Base-by-base conservation (phyloP, 1,140 invertebrate genomes). In the Drosophila bocqueti region DNA sequence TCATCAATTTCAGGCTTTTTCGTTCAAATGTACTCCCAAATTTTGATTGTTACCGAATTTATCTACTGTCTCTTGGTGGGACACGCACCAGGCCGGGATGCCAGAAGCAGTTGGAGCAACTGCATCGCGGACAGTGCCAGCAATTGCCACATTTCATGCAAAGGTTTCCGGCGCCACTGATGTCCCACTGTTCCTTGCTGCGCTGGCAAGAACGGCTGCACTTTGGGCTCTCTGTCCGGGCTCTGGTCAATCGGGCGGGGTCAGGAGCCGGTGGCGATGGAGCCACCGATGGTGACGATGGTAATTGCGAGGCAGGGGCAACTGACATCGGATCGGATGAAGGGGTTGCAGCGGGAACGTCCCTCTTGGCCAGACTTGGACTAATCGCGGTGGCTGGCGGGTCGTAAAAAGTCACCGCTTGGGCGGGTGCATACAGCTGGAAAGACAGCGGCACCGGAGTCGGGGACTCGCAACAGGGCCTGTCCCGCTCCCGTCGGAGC, bases 71-170 rank as follows among this genome's bases (percentile, higher is more conserved):
- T 13, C 36, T 65, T 15, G 58, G 55, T 24, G 43, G 29, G 16
- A 26, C 15, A 18, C 67, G 62, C 34, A 26, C 24, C 38, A 76
- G n/a, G 11, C 72, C 62, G 8, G 74, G 40, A 73, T 74, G 76
- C 54, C 79, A 82, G 18, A 54, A 75, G 75, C 59, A 85, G 55
- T 81, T 66, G n/a, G 82, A 67, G 63, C 63, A 69, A 43, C 18
- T 69, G 50, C 83, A 85, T 36, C 65, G 59, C 0, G 83, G 65
- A 29, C 75, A 79, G 40, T 64, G 62, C 68, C 83, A 86, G 38
- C 42, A 65, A 24, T 65, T 67, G 26, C 73, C 50, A 36, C 79
- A 59, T 16, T 76, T 76, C 63, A 68, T 76, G 61, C 65, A 76
- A 5, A 59, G 57, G 49, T 73, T 79, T 38, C 60, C 76, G 13